Base-by-base conservation (phyloP, 2,797 vertebrate species). In the Ctenopoma kingsleyae region DNA sequence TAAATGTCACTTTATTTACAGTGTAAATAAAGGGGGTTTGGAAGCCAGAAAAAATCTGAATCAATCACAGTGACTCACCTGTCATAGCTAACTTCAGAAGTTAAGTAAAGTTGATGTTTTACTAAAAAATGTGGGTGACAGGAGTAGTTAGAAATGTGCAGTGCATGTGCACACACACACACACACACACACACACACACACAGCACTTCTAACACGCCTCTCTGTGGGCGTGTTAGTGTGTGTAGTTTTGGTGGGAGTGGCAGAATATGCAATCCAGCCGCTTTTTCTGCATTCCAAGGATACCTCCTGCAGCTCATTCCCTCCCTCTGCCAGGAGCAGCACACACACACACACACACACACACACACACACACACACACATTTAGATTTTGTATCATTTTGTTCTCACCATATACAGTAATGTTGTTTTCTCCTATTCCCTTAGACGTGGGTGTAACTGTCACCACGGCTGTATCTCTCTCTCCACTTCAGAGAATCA, bases 241-340 rank as follows among this genome's bases (percentile, higher is more conserved):
- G 60, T 44, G 49, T 56, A 16, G 63, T 47, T 32, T 71, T 19
- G 3, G 20, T 23, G 25, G 36, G 38, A 51, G 73, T 23, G 67
- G 70, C 30, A 66, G 44, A 84, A 64, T 67, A 89, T 91, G 83
- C 77, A 69, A 83, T 82, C 84, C 70, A 83, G 48, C 87, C 5
- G 32, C 77, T 82, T 50, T 78, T 82, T 84, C 71, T 0, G 59
- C 86, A 91, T 91, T 89, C 75, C 81, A 66, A 25, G 12, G 82
- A 85, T 88, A 59, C 40, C 73, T 82, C 64, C 68, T 36, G 38
- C 46, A 41, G 32, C 49, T 78, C 30, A 9, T 19, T 57, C 40
- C 12, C 6, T 60, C n/a, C 50, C 44, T 51, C 43, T 32, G 40
- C 16, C 5, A 51, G 46, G 35, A 68, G 23, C 0, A 4, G 3